Percentiles rank a stretch among this genome's conserved stretches.
Evolutionary conservation across 2,113 vertebrate species (phyloP).

Genomic region (Eptatretus burgeri): DNA sequence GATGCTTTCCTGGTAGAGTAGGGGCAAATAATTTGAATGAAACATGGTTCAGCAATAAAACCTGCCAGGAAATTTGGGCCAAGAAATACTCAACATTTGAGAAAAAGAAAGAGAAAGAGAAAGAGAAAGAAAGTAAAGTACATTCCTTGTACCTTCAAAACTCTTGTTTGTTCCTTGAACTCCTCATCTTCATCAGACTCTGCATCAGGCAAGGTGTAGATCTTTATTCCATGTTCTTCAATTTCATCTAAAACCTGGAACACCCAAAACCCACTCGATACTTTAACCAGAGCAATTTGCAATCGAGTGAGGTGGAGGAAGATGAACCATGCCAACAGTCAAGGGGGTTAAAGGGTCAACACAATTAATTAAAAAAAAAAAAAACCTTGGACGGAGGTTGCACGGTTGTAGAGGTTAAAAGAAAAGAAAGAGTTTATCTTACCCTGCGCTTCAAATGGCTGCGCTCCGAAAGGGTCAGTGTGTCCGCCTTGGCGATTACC

Average conservation of each 20-base stretch:
- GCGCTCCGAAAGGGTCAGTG: slow-evolving; percentile 18
- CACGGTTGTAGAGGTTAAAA: too few species aligned
- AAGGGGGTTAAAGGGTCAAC: too few species aligned
- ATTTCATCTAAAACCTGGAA: slow-evolving; percentile 80
- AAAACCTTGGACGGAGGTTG: too few species aligned
- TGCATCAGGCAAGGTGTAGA: slow-evolving; percentile 85
- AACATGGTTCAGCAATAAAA: too few species aligned
- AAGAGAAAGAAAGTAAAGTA: background rate
- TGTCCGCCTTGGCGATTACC: slow-evolving; percentile 36
- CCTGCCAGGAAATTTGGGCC: too few species aligned
- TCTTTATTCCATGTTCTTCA: slow-evolving; percentile 86
- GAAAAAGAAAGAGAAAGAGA: too few species aligned
- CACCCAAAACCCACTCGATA: too few species aligned
- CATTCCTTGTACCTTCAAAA: slow-evolving; percentile 40
- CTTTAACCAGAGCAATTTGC: background rate
- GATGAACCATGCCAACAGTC: background rate
- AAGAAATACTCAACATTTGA: too few species aligned
- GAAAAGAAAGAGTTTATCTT: background rate
- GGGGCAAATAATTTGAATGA: background rate
- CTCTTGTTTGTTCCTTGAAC: slow-evolving; percentile 86
- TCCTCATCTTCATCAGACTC: slow-evolving; percentile 95
- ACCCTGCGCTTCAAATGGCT: background rate
- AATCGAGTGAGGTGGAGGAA: background rate
- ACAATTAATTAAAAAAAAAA: too few species aligned
- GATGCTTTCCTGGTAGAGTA: slow-evolving; percentile 42